Evolutionary conservation across 2,888 invertebrate species (phyloP), one percentile per base, ranked within the genome.

Genomic region (Falcaria lacertinaria): DNA sequence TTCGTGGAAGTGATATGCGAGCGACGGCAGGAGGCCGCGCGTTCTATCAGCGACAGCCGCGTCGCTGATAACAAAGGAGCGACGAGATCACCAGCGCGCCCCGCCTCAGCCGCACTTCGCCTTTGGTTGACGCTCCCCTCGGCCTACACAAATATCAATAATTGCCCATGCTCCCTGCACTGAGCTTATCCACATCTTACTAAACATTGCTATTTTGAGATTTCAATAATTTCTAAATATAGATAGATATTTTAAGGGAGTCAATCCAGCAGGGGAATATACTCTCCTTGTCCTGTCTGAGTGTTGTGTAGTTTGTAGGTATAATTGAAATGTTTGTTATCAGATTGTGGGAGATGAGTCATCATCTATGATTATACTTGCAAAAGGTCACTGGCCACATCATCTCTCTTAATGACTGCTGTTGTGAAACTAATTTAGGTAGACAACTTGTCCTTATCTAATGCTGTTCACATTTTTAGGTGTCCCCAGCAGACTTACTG

Each of bases 401-500:
- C 75, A 78, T 70, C 71, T 79, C 60, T 65, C 60, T 47, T 70
- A 71, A 73, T 76, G 69, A 74, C 53, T 64, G 50, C 56, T 69
- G 58, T 73, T 77, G 67, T 71, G 63, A 75, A 74, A 71, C 65
- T 45, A 58, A 51, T 51, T 39, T 48, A 48, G 44, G 40, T 59
- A 47, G 41, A 48, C 25, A 22, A 37, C 8, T 14, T 37, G 37
- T 37, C 13, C 37, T 34, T 34, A 15, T 37, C 14, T 74, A 60
- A 74, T 64, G 41, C 55, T 60, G 56, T 67, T 67, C 60, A 56
- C 67, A 58, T 68, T 90, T 89, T 64, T 85, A 95, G 95, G 93
- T 95, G 53, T 92, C 94, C 64, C 93, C 94, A 73, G 91, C 91
- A 66, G 95, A 96, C 82, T 91, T 92, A 65, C 90, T 95, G 73